Evolutionary conservation across 2,113 vertebrate genomes (phyloP).

Genomic region (Macaca mulatta): DNA sequence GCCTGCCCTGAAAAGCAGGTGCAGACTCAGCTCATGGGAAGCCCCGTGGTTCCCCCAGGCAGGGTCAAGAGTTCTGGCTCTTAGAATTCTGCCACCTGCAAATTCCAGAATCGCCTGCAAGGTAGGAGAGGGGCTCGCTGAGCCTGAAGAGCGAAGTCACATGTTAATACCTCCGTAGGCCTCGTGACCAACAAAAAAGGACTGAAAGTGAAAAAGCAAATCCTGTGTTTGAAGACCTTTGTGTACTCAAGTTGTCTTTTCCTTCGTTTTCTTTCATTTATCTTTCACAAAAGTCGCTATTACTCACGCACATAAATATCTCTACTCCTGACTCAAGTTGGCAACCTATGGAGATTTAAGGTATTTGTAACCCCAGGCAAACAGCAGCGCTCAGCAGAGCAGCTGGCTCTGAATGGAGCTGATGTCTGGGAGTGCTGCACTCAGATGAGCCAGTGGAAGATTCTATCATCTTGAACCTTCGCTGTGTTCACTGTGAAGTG

Average conservation of each 20-base stretch:
- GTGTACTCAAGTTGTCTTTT: neutral
- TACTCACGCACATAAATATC: neutral
- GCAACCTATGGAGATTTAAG: neutral
- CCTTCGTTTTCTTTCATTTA: neutral
- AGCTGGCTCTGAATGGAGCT: neutral
- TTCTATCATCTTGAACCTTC: rapidly evolving
- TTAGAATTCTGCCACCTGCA: neutral
- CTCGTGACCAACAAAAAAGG: neutral
- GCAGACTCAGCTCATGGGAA: neutral
- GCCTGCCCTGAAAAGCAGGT: neutral
- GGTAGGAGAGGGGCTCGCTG: neutral
- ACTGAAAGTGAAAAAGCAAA: neutral
- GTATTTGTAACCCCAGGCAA: rapidly evolving
- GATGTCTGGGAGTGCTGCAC: neutral
- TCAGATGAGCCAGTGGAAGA: rapidly evolving
- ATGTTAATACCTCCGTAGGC: neutral
- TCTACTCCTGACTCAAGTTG: too few species aligned
- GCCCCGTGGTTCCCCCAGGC: rapidly evolving
- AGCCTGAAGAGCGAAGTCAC: rapidly evolving
- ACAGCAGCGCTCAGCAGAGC: rapidly evolving
- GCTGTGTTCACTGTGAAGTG: neutral
- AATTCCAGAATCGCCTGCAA: too few species aligned
- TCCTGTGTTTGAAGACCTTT: too few species aligned
- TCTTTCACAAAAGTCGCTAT: neutral
- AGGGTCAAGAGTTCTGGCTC: too few species aligned